Base-by-base conservation (phyloP, 2,888 invertebrate genomes). In the Cephus pulcher region DNA sequence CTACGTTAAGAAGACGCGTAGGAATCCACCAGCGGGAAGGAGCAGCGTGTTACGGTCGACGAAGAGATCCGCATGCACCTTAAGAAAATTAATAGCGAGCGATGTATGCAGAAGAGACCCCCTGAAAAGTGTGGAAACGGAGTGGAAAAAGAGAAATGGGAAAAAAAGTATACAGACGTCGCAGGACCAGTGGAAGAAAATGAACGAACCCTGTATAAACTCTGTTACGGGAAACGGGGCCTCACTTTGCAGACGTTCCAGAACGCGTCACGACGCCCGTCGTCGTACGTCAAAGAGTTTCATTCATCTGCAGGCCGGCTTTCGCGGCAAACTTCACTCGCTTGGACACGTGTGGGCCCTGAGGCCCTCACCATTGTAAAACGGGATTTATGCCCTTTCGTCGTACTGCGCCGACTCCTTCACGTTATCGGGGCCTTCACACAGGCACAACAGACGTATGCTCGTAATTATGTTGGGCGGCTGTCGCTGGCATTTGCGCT, bases 371-470 rank as follows among this genome's bases (percentile, higher is more conserved):
- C 34, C 76, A 78, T 78, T 78, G 76, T 78, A 73, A 78, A 78
- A 34, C 81, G 82, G 87, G 86, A 88, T 89, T 89, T 89, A 89
- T 89, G 88, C 84, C 83, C 85, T 87, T 88, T 88, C 86, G 87
- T 84, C 86, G 84, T 35, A 78, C 84, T 81, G 82, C 84, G 84
- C 83, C 69, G 83, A 78, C 69, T 78, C 80, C 79, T 82, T 82
- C 81, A 82, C 82, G 82, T 82, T 75, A 78, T 75, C 75, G 75
- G 34, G 74, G 78, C 75, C 69, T 77, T 69, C 73, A n/a, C 37
- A 69, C 15, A 34, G 35, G 12, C 73, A 6, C 37, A 56, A 11
- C 34, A 73, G n/a, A 34, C 71, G 15, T 23, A 34, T 71, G 71
- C 71, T 71, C 4, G 71, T 71, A 37, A 76, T 34, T 76, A 69